These are phyloP conservation scores for Paracanthobrama guichenoti DNA, from an alignment of 2,113 vertebrate species.

Conservation along the genomic window DNA sequence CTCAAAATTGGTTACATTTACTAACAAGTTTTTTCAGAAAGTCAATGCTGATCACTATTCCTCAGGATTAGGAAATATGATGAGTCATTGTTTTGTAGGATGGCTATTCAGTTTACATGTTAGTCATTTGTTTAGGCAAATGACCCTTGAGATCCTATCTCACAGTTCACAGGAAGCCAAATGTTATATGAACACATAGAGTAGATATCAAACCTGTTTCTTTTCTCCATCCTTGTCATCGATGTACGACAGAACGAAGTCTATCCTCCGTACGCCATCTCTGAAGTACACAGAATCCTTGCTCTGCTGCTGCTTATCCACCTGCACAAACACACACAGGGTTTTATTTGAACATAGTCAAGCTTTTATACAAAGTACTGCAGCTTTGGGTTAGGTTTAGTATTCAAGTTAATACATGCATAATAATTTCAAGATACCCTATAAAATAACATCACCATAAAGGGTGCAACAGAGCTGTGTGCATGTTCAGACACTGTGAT, in stretches of 20 bases:
- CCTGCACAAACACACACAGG: slow-evolving; percentile 70
- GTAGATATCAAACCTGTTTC: slow-evolving; percentile 80
- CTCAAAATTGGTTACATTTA: neutral
- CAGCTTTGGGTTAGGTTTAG: neutral
- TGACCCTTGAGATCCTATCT: neutral
- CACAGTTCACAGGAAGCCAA: neutral
- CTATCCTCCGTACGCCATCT: slow-evolving; percentile 89
- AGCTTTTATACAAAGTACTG: neutral
- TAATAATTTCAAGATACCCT: neutral
- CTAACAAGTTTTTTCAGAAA: neutral
- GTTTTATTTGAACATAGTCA: neutral
- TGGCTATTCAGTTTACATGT: neutral
- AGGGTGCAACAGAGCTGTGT: neutral
- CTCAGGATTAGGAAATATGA: too few relatives aligned
- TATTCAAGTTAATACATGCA: neutral
- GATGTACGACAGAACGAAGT: slow-evolving; percentile 92
- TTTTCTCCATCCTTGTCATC: slow-evolving; percentile 85
- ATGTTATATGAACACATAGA: neutral
- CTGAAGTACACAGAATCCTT: slow-evolving; percentile 96
- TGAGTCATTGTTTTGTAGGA: neutral
- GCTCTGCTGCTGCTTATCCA: slow-evolving; percentile 83
- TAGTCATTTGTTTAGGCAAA: neutral
- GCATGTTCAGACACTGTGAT: neutral
- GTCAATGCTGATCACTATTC: neutral
- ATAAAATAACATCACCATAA: neutral